phyloP scores from a whole-genome alignment of 2,888 invertebrate species.

The Drosophila anomalipes region DNA sequence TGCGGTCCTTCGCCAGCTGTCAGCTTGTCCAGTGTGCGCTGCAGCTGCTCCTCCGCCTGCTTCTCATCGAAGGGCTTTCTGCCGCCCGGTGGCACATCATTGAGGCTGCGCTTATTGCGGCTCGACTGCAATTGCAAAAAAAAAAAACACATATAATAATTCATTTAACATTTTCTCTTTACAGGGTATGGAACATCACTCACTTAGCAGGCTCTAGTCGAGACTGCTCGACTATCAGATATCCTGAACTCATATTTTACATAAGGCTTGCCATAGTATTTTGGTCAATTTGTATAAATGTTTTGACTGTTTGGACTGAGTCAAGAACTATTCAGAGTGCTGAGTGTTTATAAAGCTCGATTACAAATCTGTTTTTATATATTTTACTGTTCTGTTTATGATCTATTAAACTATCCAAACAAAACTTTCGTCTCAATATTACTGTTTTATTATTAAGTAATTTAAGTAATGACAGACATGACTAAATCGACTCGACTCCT shows the following conservation, averaged over 20 bases:
- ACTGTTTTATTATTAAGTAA: not conserved
- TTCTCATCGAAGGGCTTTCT: conserved; percentile 52
- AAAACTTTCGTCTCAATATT: not conserved
- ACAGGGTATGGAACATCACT: not conserved
- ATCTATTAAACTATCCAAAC: not conserved
- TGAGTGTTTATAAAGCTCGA: not conserved
- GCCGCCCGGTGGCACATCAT: conserved; percentile 55
- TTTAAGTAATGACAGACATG: too few species aligned
- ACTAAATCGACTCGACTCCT: too few species aligned
- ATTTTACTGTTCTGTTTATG: not conserved
- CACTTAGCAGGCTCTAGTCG: too few species aligned
- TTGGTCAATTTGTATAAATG: too few species aligned
- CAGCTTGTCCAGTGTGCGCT: conserved; percentile 71
- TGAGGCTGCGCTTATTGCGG: conserved; percentile 63
- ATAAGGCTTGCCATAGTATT: not conserved
- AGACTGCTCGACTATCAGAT: too few species aligned
- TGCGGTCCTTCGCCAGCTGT: conserved; percentile 78
- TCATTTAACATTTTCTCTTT: not conserved
- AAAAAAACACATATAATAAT: not conserved
- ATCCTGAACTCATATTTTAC: not conserved
- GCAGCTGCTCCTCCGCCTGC: conserved; percentile 68
- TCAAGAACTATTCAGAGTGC: not conserved
- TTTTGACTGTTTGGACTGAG: not conserved
- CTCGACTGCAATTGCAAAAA: conserved; percentile 42
- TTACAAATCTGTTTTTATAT: not conserved